Evolutionary conservation across 2,113 vertebrate genomes (phyloP), one percentile per base, ranked within the genome.

Genomic region (Scortum barcoo): DNA sequence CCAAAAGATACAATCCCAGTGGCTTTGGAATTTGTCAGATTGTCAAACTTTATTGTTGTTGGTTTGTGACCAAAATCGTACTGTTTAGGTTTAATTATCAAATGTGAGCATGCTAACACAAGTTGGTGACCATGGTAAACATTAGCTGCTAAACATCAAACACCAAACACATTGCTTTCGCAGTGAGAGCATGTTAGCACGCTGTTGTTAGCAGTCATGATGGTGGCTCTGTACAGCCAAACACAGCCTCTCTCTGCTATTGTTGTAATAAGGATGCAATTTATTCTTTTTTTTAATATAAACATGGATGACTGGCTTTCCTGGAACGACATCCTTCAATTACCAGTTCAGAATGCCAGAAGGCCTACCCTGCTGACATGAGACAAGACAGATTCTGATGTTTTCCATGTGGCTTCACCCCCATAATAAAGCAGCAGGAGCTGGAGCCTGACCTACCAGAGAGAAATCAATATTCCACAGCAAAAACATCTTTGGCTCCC

Each of bases 391-490:
- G 58, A 88, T 75, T 83, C 88, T 83, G 76, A 89, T 88, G 65
- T 80, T 84, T 85, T 83, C 68, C 89, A 85, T 57, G 28, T 86
- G 78, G 22, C 44, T 63, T 74, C 63, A 63, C 46, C 36, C 46
- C 54, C 42, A 70, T 57, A 56, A 71, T 61, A 57, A 81, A 84
- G 58, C 79, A 80, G 72, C 50, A 48, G 40, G 71, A 85, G 46
- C 75, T 57, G 53, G 73, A 73, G 80, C 70, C 67, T 20, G 54
- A 79, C 60, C 53, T 26, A 60, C 66, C 33, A 54, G 30, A 36
- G 60, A 66, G 61, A 85, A 89, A 92, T 92, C 89, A 82, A 89
- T 91, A 88, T 67, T 78, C 30, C 62, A 40, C 50, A 89, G 73
- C 83, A 76, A 78, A 78, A 86, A 78, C 73, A 80, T 73, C 62